These are phyloP conservation scores for Prionailurus bengalensis DNA, from an alignment of 2,113 vertebrate species.

Conservation along the genomic window DNA sequence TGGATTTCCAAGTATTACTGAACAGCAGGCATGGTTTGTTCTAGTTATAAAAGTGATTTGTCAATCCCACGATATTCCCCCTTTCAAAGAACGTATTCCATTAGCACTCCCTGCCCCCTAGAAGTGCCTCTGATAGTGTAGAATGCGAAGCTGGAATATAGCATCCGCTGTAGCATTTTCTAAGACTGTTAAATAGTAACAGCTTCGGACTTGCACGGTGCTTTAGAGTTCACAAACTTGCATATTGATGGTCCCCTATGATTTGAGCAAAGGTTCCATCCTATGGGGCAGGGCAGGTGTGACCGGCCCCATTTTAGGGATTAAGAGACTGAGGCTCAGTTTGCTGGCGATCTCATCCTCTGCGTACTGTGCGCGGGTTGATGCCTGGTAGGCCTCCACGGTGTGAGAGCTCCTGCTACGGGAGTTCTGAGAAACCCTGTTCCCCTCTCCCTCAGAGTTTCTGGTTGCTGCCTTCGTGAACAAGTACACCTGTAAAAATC, in stretches of 20 bases:
- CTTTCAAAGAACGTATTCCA: constrained; percentile 48
- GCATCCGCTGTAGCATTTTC: not conserved
- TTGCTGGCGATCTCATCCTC: constrained; percentile 10
- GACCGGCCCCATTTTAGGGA: not conserved
- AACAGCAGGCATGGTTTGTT: constrained; percentile 74
- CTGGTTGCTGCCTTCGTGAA: not conserved
- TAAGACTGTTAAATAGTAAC: not conserved
- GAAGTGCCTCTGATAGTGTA: not conserved
- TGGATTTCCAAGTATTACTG: constrained; percentile 81
- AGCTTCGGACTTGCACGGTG: not conserved
- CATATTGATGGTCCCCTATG: not conserved
- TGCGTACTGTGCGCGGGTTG: not conserved
- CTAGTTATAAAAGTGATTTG: constrained; percentile 73
- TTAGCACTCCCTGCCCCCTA: not conserved
- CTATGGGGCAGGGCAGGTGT: not conserved
- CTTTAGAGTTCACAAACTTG: not conserved
- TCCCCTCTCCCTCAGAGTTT: not conserved
- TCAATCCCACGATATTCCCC: constrained; percentile 46
- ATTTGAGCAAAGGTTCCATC: not conserved
- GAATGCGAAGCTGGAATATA: not conserved
- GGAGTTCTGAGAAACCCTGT: not conserved
- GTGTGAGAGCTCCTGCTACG: not conserved
- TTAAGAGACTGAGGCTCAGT: constrained; percentile 22
- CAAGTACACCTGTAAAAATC: not conserved
- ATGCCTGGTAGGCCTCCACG: not conserved